Conservation (phyloP, 1,140 invertebrate species). For the Coenobita brevimanus region DNA sequence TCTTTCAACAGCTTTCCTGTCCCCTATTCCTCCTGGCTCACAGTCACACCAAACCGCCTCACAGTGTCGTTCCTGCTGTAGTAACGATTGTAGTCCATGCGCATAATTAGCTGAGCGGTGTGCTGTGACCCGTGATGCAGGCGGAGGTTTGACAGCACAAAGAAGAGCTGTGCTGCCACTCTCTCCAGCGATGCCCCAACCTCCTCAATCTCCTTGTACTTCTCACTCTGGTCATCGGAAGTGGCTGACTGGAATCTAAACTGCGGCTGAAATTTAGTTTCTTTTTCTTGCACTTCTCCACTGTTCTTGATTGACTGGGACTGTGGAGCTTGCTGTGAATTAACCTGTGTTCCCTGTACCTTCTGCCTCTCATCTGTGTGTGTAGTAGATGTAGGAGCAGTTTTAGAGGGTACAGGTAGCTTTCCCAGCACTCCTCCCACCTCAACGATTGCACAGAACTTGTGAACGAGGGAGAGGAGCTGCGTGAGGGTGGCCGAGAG, state of each 20-base stretch:
- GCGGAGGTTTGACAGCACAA: constrained; percentile 47
- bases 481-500: constrained; percentile 26
- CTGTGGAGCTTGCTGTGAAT: no score
- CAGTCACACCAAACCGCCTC: no score
- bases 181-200: constrained; percentile 37
- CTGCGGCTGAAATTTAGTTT: no score
- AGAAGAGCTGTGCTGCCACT: constrained; percentile 43
- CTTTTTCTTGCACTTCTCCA: no score
- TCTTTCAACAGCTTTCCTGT: no score
- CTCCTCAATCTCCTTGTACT: neutral
- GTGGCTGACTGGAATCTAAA: no score
- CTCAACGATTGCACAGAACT: constrained; percentile 42
- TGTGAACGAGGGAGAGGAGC: constrained; percentile 41
- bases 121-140: constrained; percentile 49
- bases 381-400: neutral
- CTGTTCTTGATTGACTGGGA: no score
- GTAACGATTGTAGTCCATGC: constrained; percentile 57
- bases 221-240: no score
- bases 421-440: neutral
- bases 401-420: neutral
- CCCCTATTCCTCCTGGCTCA: no score
- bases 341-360: no score
- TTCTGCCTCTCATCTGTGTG: neutral
- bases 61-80: no score
- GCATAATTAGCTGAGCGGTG: constrained; percentile 57